Conservation (phyloP, 2,888 invertebrate genomes). For the Metalampra italica region DNA sequence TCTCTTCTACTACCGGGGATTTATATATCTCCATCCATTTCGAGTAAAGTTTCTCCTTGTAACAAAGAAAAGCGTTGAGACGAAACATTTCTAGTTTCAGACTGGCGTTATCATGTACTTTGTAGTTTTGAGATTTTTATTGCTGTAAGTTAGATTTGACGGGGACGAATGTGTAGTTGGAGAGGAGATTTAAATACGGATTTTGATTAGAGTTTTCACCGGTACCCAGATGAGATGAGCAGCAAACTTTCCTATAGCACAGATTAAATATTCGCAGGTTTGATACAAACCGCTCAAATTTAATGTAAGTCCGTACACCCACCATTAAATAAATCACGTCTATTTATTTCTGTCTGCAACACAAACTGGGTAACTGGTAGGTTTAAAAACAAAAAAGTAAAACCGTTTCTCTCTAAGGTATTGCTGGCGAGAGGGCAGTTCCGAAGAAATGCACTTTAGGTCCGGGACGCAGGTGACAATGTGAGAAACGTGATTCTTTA, state of each 20-base stretch:
- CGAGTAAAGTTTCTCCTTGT: constrained; percentile 20
- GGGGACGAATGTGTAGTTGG: constrained; percentile 1
- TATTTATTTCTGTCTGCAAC: constrained; percentile 22
- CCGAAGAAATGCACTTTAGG: constrained; percentile 34
- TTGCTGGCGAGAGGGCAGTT: constrained; percentile 21
- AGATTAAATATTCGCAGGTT: too few species aligned
- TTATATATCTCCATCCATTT: constrained; percentile 25
- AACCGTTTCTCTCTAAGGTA: constrained; percentile 8
- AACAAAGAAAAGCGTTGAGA: constrained; percentile 20
- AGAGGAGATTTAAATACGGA: neutral
- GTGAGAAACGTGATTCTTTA: constrained; percentile 32
- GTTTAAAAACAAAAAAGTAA: constrained; percentile 18
- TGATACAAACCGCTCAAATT: too few species aligned
- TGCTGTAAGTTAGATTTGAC: neutral
- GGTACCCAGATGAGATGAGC: neutral
- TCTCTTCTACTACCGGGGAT: constrained; percentile 25
- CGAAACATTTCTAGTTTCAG: constrained; percentile 7
- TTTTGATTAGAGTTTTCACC: neutral
- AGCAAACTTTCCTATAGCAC: too few species aligned
- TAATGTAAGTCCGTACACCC: too few species aligned
- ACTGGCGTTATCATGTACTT: constrained; percentile 9
- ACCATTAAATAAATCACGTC: neutral
- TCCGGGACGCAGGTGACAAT: constrained; percentile 46
- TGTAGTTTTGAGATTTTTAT: constrained; percentile 22
- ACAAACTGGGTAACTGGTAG: constrained; percentile 15